Evolutionary conservation across 2,888 invertebrate genomes (phyloP).

Genomic region (Athalia circularis): DNA sequence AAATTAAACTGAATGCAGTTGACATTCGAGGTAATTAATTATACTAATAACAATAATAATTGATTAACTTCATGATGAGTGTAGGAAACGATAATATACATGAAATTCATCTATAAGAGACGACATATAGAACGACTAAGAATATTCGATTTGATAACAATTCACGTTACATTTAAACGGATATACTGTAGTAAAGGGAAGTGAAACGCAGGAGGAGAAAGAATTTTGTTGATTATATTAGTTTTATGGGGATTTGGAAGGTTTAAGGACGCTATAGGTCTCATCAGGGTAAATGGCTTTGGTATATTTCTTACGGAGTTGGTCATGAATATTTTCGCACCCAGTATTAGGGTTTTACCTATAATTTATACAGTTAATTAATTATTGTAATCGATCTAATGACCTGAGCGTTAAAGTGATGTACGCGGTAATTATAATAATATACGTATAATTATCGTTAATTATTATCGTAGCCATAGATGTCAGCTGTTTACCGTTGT

Average conservation of each 20-base stretch:
- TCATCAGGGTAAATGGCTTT: not conserved
- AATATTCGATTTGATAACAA: no score
- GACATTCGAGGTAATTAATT: conserved; percentile 4
- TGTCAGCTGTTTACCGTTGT: not conserved
- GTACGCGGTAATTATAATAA: not conserved
- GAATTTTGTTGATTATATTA: no score
- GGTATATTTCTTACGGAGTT: conserved; percentile 9
- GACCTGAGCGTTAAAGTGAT: not conserved
- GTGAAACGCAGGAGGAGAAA: no score
- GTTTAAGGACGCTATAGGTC: no score
- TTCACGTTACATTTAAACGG: no score
- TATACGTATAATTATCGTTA: conserved; percentile 15
- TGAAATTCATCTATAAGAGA: no score
- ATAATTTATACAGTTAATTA: conserved; percentile 18
- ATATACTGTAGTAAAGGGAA: no score
- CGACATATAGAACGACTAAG: no score
- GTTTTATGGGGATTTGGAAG: no score
- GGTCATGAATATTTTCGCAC: conserved; percentile 32
- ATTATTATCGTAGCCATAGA: conserved; percentile 10
- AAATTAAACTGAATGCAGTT: conserved; percentile 54
- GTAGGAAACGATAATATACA: not conserved
- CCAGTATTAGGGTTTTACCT: not conserved
- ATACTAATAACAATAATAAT: conserved; percentile 18
- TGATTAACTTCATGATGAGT: not conserved
- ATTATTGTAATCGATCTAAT: not conserved